Percentiles rank a stretch among this genome's conserved stretches.
Evolutionary conservation across 2,113 vertebrate genomes (phyloP).

Genomic region (Globicephala melas): DNA sequence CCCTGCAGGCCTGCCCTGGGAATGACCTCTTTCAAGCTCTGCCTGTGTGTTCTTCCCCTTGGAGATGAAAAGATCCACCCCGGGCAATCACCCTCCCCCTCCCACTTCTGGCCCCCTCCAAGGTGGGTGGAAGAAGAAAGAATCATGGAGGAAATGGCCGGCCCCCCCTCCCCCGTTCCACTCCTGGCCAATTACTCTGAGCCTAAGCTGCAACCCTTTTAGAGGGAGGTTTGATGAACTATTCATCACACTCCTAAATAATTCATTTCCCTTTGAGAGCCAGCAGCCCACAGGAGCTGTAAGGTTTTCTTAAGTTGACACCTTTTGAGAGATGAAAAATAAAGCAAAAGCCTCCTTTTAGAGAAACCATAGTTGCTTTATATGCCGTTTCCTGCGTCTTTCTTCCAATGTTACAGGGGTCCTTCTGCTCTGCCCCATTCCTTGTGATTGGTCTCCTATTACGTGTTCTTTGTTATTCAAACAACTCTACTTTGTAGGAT

Average conservation of each 20-base stretch:
- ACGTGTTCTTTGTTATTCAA: constrained; percentile 48
- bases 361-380: constrained; percentile 33
- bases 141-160: neutral
- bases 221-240: constrained; percentile 59
- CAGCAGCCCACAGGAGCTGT: neutral
- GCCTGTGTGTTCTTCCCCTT: neutral
- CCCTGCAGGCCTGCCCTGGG: constrained; percentile 20
- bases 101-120: neutral
- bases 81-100: constrained; percentile 12
- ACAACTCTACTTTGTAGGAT: neutral
- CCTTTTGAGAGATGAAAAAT: constrained; percentile 62
- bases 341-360: constrained; percentile 51
- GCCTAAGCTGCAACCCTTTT: constrained; percentile 47
- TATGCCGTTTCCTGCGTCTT: neutral
- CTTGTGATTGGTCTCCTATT: neutral
- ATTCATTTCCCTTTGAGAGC: constrained; percentile 56
- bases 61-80: constrained; percentile 44
- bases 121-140: neutral
- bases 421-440: neutral
- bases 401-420: neutral
- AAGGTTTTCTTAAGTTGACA: constrained; percentile 68
- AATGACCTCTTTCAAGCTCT: neutral
- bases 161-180: neutral
- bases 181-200: constrained; percentile 58
- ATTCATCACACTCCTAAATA: constrained; percentile 65